These are phyloP conservation scores for Phalera bucephala DNA, from an alignment of 2,888 invertebrate species.

Conservation along the genomic window DNA sequence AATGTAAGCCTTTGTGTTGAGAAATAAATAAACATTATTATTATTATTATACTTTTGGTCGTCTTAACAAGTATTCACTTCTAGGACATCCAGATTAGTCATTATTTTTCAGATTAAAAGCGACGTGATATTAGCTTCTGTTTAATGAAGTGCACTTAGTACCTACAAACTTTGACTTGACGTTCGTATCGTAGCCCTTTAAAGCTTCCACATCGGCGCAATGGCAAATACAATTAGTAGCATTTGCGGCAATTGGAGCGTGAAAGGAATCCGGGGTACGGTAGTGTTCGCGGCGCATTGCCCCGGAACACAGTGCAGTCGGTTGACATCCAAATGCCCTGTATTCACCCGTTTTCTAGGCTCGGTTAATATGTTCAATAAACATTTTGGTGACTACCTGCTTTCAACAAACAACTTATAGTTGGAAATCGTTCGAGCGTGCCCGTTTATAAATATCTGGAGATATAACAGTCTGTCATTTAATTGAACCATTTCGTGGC, in stretches of 20 bases:
- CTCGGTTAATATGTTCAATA: neutral
- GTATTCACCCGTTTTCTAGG: slow-evolving; percentile 23
- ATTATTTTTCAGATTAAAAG: too few species aligned
- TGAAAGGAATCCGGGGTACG: slow-evolving; percentile 74
- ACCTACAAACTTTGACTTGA: neutral
- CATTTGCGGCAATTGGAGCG: slow-evolving; percentile 78
- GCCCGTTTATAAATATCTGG: neutral
- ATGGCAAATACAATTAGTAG: slow-evolving; percentile 74
- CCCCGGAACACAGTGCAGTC: slow-evolving; percentile 62
- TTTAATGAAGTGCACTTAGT: too few species aligned
- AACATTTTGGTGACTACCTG: neutral
- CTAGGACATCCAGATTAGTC: too few species aligned
- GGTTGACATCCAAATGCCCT: slow-evolving; percentile 51
- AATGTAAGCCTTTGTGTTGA: too few species aligned
- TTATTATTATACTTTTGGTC: too few species aligned
- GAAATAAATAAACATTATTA: too few species aligned
- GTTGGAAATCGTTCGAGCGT: neutral
- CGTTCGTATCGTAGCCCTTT: slow-evolving; percentile 32
- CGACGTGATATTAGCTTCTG: too few species aligned
- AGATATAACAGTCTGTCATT: too few species aligned
- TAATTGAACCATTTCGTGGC: too few species aligned
- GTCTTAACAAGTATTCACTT: too few species aligned
- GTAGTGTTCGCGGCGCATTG: slow-evolving; percentile 64
- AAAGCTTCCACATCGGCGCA: slow-evolving; percentile 49
- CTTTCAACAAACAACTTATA: neutral